Base-by-base conservation (phyloP, 2,888 invertebrate species). In the Drosophila koepferae region DNA sequence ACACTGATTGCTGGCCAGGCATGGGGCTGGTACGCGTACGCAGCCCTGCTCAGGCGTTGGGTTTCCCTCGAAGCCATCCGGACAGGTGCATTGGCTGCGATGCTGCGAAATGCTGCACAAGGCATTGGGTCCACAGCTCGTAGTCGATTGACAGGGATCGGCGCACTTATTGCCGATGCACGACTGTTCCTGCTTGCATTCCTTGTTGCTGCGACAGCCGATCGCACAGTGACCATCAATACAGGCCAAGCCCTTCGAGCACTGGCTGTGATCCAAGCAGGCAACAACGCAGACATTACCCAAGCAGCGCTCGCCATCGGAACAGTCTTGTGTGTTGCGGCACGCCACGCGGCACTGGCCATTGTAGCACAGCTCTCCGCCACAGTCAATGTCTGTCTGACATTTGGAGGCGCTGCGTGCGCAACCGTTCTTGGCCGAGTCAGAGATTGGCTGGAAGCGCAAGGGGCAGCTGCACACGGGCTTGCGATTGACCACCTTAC, bases 41-140 rank as follows among this genome's bases (percentile, higher is more conserved):
- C 98, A 98, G 7, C 98, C 98, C 93, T 98, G 97, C 91, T 98
- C 96, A 0, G 98, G 96, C 18, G 96, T 96, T 18, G 98, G 97
- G 90, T 97, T 97, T 2, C 97, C 97, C 92, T 96, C 96, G 91
- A 98, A 98, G 40, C 97, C 97, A 59, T 95, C 94, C 0, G 97
- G 97, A 88, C 98, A 98, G 73, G 95, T 95, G 91, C 98, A 98
- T 60, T 95, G 94, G 1, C 96, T 96, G 53, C 94, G 94, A 89
- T 98, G 97, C 90, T 96, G 95, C 38, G 95, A 93, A 91, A 96
- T 96, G 58, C 95, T 95, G 91, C 98, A 98, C 34, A 96, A 94
- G 0, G 97, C 96, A 92, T 98, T 98, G 1, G 97, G 96, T 10
- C 98, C 98, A 90, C 98, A 97, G 14, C 96, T 95, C 76, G 96